Evolutionary conservation across 1,140 invertebrate genomes (phyloP).

Genomic region (Saccostrea glomerata): DNA sequence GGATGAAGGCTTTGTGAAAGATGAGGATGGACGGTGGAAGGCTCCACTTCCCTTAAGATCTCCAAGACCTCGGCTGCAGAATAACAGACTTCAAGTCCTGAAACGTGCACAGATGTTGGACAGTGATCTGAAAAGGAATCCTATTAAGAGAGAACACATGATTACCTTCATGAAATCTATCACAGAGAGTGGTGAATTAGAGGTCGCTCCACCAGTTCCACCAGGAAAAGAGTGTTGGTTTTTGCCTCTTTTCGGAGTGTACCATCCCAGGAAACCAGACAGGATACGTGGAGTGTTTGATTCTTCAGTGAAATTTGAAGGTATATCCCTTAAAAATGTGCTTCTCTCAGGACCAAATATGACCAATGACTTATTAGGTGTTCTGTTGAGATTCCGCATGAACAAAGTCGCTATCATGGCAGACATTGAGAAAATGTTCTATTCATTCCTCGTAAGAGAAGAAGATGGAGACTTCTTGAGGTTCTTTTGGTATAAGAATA

Average conservation of each 20-base stretch:
- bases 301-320: conserved; percentile 43
- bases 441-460: background rate
- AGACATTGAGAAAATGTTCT: no score
- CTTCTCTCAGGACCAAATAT: conserved; percentile 56
- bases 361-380: conserved; percentile 54
- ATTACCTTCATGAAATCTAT: no score
- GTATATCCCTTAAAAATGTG: conserved; percentile 47
- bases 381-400: conserved; percentile 50
- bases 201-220: no score
- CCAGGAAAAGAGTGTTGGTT: conserved; percentile 52
- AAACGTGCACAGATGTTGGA: no score
- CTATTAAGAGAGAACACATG: conserved; percentile 17
- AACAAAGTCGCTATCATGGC: background rate
- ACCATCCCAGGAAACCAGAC: conserved; percentile 53
- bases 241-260: conserved; percentile 57
- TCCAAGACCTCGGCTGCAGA: conserved; percentile 43
- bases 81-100: conserved; percentile 33
- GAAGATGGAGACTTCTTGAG: background rate
- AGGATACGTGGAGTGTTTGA: no score
- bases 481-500: conserved; percentile 29
- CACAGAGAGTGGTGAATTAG: no score
- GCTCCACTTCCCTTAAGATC: no score
- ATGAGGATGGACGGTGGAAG: no score
- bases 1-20: no score
- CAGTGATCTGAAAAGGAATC: background rate